These are phyloP conservation scores for Ctena decussata DNA, from an alignment of 2,888 invertebrate genomes.

Conservation along the genomic window DNA sequence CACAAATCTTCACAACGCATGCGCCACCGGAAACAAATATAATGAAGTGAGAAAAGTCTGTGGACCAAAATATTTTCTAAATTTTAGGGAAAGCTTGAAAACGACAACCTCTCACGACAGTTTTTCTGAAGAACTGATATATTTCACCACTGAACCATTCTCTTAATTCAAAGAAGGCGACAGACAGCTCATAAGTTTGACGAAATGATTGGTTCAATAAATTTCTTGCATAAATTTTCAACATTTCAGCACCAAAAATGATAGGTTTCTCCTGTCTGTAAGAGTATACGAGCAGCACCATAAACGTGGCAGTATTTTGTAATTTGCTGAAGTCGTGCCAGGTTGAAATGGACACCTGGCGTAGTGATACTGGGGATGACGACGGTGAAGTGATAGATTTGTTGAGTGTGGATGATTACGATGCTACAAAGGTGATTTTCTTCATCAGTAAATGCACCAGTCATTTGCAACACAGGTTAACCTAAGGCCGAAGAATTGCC, in stretches of 20 bases:
- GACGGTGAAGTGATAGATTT: constrained; percentile 81
- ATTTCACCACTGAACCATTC: no score
- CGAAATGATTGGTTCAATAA: not conserved
- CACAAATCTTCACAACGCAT: constrained; percentile 32
- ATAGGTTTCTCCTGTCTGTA: no score
- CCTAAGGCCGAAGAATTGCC: no score
- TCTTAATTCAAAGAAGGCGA: no score
- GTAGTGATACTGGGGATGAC: constrained; percentile 50
- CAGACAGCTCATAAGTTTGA: not conserved
- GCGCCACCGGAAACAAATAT: constrained; percentile 57
- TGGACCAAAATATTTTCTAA: no score
- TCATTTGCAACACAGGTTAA: no score
- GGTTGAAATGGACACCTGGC: constrained; percentile 63
- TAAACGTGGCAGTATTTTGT: constrained; percentile 63
- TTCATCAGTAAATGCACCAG: constrained; percentile 13
- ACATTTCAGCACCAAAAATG: not conserved
- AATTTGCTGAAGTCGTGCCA: constrained; percentile 61
- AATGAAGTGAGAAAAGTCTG: not conserved
- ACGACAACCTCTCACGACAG: no score
- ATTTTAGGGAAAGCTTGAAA: no score
- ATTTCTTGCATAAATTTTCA: not conserved
- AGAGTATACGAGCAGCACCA: not conserved
- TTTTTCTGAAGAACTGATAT: no score
- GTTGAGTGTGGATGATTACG: constrained; percentile 80
- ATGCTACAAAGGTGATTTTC: constrained; percentile 72